Base-by-base conservation (phyloP, 2,888 invertebrate genomes). In the Gnatocerus cornutus region DNA sequence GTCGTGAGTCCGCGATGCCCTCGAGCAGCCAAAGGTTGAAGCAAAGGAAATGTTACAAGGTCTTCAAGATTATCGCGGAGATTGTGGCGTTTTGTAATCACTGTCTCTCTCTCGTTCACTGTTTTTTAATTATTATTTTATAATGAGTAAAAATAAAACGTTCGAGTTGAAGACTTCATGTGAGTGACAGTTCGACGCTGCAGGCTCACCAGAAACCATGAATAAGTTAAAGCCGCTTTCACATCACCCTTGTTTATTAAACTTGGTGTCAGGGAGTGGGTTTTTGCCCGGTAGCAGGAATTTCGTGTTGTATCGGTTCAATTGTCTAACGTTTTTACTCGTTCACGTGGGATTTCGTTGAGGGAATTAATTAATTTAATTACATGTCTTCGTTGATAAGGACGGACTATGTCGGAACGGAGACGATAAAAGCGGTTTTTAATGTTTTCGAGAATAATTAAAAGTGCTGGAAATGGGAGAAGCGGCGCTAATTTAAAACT, bases 11-110 rank as follows among this genome's bases (percentile, higher is more conserved):
- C 52, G 50, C 55, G 73, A 43, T 77, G 78, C 80, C 84, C 82
- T 79, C 80, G 77, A 81, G 83, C 80, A 67, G 74, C 75, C 79
- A 82, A 83, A 83, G 83, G 83, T 83, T 83, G 83, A 80, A 82
- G 74, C 81, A 79, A 76, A 81, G 82, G 83, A 84, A 84, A 83
- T 84, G 84, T 85, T 85, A 85, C 85, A 85, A 85, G 85, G 85
- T 83, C 85, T 85, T 83, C 84, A 81, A 84, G 85, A 84, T 85
- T 83, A 80, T 79, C 83, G 82, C 81, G 83, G 84, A 83, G 84
- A 84, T 84, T 84, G 84, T 83, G 80, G 80, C 76, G 78, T 79
- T 80, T 79, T 79, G 79, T 78, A 79, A 79, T 77, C 76, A 21
- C 72, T 71, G 69, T 69, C 67, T 74, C 71, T 71, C 73, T 70